Conservation (phyloP, 2,797 vertebrate species). For the Helicolenus hilgendorfi region DNA sequence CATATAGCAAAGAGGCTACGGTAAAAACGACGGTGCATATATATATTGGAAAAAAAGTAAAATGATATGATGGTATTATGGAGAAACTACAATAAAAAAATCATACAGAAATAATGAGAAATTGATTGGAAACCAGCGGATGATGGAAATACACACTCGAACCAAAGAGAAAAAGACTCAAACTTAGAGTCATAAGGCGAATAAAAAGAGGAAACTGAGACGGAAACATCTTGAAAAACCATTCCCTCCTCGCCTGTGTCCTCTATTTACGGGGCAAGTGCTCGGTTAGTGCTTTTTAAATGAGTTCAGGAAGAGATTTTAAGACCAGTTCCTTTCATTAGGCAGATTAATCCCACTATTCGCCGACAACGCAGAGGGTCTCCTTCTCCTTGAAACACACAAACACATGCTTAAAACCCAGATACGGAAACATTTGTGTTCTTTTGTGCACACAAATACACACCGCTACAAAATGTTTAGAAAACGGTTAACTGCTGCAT, state of each 20-base stretch:
- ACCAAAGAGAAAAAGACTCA: background rate
- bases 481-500: background rate
- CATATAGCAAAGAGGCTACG: background rate
- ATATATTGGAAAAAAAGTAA: constrained; percentile 8
- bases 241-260: too few species aligned
- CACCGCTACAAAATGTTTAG: background rate
- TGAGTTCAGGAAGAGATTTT: constrained; percentile 31
- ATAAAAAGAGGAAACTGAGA: background rate
- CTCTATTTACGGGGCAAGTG: background rate
- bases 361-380: constrained; percentile 6
- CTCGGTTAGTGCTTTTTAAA: constrained; percentile 45
- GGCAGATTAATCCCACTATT: constrained; percentile 34
- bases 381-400: background rate
- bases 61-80: background rate
- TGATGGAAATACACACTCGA: background rate
- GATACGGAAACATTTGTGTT: background rate
- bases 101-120: background rate
- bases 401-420: background rate
- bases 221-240: background rate
- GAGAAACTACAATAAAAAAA: background rate
- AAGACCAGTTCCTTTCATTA: constrained; percentile 40
- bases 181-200: background rate
- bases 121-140: background rate
- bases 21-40: constrained; percentile 19
- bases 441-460: background rate